A percentile compares a stretch with the other conserved stretches of the same genome.
Evolutionary conservation across 2,113 vertebrate species (phyloP).

Genomic region (Oophaga pumilio): DNA sequence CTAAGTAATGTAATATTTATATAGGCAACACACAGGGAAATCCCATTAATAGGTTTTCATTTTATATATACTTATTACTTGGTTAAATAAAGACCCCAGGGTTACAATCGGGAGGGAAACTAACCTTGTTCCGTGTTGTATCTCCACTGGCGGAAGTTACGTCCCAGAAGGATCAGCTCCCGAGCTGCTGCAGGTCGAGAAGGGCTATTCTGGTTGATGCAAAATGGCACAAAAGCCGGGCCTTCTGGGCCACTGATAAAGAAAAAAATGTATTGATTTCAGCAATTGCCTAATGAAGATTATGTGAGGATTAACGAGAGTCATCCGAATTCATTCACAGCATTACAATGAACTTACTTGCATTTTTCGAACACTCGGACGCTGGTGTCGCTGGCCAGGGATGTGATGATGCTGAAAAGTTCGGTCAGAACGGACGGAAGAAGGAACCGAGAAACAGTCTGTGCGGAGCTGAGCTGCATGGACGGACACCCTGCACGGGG

Average conservation of each 20-base stretch:
- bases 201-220: conserved; percentile 69
- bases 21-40: neutral
- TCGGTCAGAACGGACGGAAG: conserved; percentile 87
- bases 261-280: neutral
- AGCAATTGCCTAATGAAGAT: neutral
- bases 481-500: conserved; percentile 84
- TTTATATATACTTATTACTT: neutral
- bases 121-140: conserved; percentile 90
- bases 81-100: neutral
- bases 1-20: neutral
- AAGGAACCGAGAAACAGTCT: conserved; percentile 90
- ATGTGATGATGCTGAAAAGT: conserved; percentile 82
- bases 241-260: conserved; percentile 69
- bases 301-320: neutral
- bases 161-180: conserved; percentile 89
- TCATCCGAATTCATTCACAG: too few relatives aligned
- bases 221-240: conserved; percentile 75
- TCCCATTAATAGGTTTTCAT: neutral
- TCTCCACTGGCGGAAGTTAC: conserved; percentile 94
- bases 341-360: conserved; percentile 71
- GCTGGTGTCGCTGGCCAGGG: conserved; percentile 86
- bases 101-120: neutral
- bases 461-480: conserved; percentile 82
- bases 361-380: conserved; percentile 90
- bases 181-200: conserved; percentile 74